A percentile compares a stretch with the other conserved stretches of the same genome.
These are phyloP conservation scores for Achlya flavicornis DNA, from an alignment of 2,888 invertebrate genomes.

Conservation along the genomic window DNA sequence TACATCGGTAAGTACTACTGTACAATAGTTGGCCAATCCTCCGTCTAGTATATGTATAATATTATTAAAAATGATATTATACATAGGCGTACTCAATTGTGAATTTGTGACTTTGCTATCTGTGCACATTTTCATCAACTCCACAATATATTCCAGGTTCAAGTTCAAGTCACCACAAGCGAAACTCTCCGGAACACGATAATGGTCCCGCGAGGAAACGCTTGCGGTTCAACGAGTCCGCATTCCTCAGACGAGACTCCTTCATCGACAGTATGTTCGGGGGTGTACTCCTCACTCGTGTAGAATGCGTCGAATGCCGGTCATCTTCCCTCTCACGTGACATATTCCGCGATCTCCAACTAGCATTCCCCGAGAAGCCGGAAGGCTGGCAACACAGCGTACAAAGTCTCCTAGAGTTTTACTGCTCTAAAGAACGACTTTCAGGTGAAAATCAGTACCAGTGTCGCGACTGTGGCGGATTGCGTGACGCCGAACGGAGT, in stretches of 20 bases:
- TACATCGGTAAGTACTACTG: no score
- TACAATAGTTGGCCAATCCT: no score
- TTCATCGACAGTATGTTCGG: constrained; percentile 89
- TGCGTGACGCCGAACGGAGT: constrained; percentile 89
- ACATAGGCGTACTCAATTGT: no score
- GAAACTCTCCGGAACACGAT: constrained; percentile 37
- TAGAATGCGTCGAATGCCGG: constrained; percentile 89
- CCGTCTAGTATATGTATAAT: no score
- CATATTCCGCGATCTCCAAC: constrained; percentile 91
- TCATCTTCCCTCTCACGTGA: constrained; percentile 89
- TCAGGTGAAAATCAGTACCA: constrained; percentile 92
- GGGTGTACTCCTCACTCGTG: constrained; percentile 89
- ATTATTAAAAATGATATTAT: no score
- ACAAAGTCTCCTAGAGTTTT: constrained; percentile 91
- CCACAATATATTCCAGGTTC: constrained; percentile 45
- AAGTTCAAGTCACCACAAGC: constrained; percentile 51
- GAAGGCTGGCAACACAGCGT: constrained; percentile 84
- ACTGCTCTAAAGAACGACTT: constrained; percentile 89
- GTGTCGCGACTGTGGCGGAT: constrained; percentile 89
- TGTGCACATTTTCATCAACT: background rate
- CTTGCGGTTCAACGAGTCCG: constrained; percentile 45
- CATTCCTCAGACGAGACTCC: constrained; percentile 57
- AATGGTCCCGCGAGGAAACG: constrained; percentile 54
- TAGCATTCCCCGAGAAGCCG: constrained; percentile 87
- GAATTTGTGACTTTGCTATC: no score